Evolutionary conservation across 2,113 vertebrate species (phyloP).

Genomic region (Ramphastos sulfuratus): DNA sequence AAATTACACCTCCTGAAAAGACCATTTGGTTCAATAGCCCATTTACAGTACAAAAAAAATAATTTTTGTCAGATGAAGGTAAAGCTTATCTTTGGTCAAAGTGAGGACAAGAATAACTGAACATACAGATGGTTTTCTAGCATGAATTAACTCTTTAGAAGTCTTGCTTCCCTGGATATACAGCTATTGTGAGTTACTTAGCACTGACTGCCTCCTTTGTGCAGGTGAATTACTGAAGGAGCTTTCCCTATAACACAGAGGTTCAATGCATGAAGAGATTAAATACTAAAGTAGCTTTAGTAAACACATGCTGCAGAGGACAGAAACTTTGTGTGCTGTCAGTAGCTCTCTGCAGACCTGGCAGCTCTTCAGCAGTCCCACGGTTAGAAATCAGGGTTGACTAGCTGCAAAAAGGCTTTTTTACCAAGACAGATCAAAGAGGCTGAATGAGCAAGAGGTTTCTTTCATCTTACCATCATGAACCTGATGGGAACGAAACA

Average conservation of each 20-base stretch:
- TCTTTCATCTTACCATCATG: not conserved
- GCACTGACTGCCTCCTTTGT: not conserved
- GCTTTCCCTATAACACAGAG: not conserved
- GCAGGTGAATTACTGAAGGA: not conserved
- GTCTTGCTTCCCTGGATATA: not conserved
- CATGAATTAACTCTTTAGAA: not conserved
- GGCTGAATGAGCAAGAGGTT: not conserved
- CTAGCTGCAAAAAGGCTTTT: conserved; percentile 3
- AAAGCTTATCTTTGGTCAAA: not conserved
- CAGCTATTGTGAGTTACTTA: not conserved
- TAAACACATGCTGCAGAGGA: not conserved
- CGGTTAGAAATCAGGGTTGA: not conserved
- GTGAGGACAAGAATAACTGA: not conserved
- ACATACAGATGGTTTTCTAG: not conserved
- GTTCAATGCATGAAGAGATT: not conserved
- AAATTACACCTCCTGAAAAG: not conserved
- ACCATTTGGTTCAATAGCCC: not conserved
- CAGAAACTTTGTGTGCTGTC: not conserved
- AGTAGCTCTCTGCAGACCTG: not conserved
- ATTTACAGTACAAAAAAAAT: not conserved
- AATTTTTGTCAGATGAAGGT: not conserved
- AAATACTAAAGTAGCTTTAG: not conserved
- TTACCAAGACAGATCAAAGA: not conserved
- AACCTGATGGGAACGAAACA: not conserved
- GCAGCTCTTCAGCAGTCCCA: not conserved